phyloP scores from a whole-genome alignment of 1,140 invertebrate species.

The Stegodyphus dumicola region DNA sequence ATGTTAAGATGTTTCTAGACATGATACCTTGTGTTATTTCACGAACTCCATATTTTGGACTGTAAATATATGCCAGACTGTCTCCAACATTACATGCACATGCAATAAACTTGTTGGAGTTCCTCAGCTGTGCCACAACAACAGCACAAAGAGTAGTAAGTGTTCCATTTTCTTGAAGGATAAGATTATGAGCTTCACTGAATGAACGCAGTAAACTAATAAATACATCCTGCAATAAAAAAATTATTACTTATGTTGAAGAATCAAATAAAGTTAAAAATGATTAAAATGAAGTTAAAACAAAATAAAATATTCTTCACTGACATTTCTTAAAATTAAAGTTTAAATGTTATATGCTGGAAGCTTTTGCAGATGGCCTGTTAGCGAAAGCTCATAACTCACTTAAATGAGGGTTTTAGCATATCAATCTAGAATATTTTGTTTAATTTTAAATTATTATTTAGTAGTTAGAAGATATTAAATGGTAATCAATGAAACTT shows the following conservation, averaged over 20 bases:
- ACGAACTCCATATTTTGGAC: slow-evolving; percentile 78
- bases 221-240: slow-evolving; percentile 79
- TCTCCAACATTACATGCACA: slow-evolving; percentile 94
- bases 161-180: slow-evolving; percentile 86
- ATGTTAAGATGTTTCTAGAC: too few relatives aligned
- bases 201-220: slow-evolving; percentile 83
- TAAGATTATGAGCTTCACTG: slow-evolving; percentile 87
- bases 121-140: slow-evolving; percentile 76
- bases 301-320: not conserved
- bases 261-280: not conserved
- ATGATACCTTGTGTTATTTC: slow-evolving; percentile 77
- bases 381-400: too few relatives aligned
- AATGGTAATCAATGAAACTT: too few relatives aligned
- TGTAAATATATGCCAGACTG: slow-evolving; percentile 89
- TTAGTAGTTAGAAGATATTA: too few relatives aligned
- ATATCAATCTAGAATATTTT: too few relatives aligned
- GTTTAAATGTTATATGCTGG: too few relatives aligned
- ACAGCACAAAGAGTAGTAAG: slow-evolving; percentile 86
- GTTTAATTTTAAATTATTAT: too few relatives aligned
- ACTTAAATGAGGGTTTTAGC: too few relatives aligned
- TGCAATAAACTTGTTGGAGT: slow-evolving; percentile 77
- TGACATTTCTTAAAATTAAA: too few relatives aligned
- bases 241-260: not conserved
- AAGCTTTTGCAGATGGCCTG: too few relatives aligned
- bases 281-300: not conserved